Conservation (phyloP, 2,797 vertebrate species). For the Syndactyla subalaris region DNA sequence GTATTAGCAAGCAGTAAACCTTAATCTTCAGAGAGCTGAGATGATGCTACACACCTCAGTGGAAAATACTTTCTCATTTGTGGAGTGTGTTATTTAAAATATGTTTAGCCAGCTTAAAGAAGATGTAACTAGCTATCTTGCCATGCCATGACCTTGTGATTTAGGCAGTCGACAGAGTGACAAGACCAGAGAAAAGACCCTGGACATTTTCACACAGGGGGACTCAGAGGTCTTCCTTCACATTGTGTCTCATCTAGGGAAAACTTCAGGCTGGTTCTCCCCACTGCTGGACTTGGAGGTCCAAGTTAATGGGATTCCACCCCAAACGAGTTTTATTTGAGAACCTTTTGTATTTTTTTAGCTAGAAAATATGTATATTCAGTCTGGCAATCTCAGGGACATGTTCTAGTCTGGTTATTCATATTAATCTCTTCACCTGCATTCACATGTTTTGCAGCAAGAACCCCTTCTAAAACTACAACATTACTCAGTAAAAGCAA, state of each 20-base stretch:
- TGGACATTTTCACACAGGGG: background rate
- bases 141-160: background rate
- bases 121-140: background rate
- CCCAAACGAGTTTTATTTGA: background rate
- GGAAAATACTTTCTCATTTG: background rate
- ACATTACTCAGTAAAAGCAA: background rate
- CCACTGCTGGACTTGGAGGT: background rate
- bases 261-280: background rate
- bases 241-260: background rate
- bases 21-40: background rate
- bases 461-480: background rate
- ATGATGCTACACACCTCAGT: background rate
- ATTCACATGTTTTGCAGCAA: background rate
- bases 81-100: background rate
- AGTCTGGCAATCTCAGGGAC: background rate
- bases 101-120: background rate
- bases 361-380: background rate
- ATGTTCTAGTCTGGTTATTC: background rate
- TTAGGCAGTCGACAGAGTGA: background rate
- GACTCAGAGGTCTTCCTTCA: background rate
- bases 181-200: background rate
- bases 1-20: constrained; percentile 48
- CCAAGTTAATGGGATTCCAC: background rate
- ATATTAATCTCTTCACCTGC: background rate
- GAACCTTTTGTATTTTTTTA: background rate